A percentile compares a stretch with the other conserved stretches of the same genome.
Evolutionary conservation across 2,888 invertebrate species (phyloP).

Genomic region (Cabera pusaria): DNA sequence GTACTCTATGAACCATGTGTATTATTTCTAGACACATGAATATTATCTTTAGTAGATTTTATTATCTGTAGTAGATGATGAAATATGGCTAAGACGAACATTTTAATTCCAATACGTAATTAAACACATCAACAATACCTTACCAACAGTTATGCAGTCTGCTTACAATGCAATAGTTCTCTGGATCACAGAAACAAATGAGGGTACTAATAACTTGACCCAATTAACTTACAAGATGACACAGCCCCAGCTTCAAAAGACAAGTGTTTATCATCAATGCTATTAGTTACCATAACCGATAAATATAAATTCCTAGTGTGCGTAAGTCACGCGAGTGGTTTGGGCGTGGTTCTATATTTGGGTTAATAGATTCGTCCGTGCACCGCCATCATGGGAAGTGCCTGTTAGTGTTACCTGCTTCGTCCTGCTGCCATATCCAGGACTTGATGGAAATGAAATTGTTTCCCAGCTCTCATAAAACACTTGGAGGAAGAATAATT

Average conservation of each 20-base stretch:
- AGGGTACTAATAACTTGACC: slow-evolving; percentile 8
- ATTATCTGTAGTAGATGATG: no score
- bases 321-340: slow-evolving; percentile 57
- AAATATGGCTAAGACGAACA: no score
- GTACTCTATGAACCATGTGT: no score
- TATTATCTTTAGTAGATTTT: no score
- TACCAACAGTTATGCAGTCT: no score
- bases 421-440: slow-evolving; percentile 55
- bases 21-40: no score
- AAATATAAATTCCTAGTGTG: slow-evolving; percentile 33
- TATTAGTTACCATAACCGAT: slow-evolving; percentile 8
- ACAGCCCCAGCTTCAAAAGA: slow-evolving; percentile 1
- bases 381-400: slow-evolving; percentile 74
- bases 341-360: slow-evolving; percentile 81
- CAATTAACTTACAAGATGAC: slow-evolving; percentile 10
- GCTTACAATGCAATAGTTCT: no score
- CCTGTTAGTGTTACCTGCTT: slow-evolving; percentile 60
- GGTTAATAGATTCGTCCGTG: slow-evolving; percentile 83
- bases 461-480: slow-evolving; percentile 3
- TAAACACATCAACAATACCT: no score
- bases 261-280: slow-evolving; percentile 2
- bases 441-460: slow-evolving; percentile 22
- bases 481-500: no score
- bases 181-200: no score
- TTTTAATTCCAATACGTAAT: no score